phyloP scores from a whole-genome alignment of 1,140 invertebrate genomes.

The Brachionus manjavacas region DNA sequence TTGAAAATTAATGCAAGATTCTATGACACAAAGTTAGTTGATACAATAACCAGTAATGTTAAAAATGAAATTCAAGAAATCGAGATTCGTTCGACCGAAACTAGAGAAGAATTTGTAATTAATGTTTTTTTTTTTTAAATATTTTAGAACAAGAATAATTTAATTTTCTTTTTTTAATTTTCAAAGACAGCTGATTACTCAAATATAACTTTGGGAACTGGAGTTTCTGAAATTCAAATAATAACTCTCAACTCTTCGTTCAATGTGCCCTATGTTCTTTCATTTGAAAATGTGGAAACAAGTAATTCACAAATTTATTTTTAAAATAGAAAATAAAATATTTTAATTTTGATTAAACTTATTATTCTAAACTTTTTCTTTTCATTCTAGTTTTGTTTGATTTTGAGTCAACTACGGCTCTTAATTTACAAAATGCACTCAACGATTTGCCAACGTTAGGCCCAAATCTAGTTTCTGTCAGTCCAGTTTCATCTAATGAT shows the following conservation, averaged over 20 bases:
- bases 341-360: too few relatives aligned
- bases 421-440: neutral
- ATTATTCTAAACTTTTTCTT: neutral
- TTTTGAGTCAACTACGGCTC: neutral
- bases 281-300: constrained; percentile 10
- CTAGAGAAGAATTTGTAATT: constrained; percentile 8
- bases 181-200: neutral
- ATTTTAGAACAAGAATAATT: too few relatives aligned
- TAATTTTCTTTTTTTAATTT: neutral
- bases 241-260: neutral
- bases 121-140: neutral
- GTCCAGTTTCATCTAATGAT: neutral
- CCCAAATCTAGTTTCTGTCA: neutral
- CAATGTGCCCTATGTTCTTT: neutral
- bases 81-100: constrained; percentile 2
- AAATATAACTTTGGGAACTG: neutral
- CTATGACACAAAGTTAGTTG: neutral
- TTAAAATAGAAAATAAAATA: neutral
- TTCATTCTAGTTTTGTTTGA: neutral
- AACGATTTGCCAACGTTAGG: constrained; percentile 26
- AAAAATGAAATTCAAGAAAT: constrained; percentile 39
- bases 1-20: neutral
- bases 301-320: constrained; percentile 3
- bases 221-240: constrained; percentile 5
- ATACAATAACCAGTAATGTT: neutral